Conservation (phyloP, 1,140 invertebrate genomes). For the Ctenoplectra terminalis region DNA sequence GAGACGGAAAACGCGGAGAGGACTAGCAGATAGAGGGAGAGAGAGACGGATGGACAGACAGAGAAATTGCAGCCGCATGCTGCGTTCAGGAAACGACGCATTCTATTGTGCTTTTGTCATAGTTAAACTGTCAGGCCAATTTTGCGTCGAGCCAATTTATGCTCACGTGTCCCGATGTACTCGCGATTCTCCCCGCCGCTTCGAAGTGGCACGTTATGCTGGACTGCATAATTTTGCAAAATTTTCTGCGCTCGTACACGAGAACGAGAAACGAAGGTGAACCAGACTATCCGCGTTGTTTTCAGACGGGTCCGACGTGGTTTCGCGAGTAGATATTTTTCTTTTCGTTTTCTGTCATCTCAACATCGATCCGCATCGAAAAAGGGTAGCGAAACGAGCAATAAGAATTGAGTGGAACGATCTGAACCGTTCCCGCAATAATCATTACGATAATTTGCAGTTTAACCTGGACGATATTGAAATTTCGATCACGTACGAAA, state of each 20-base stretch:
- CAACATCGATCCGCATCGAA: neutral
- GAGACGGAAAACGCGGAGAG: constrained; percentile 22
- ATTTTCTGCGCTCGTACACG: constrained; percentile 46
- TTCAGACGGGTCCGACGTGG: neutral
- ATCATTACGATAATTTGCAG: constrained; percentile 30
- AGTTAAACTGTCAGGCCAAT: constrained; percentile 82
- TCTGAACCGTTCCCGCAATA: neutral
- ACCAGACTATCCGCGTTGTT: constrained; percentile 4
- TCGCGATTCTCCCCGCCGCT: constrained; percentile 32
- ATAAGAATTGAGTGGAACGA: neutral
- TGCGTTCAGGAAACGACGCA: constrained; percentile 80
- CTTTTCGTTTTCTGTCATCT: neutral
- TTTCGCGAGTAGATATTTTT: neutral
- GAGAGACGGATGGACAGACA: constrained; percentile 59
- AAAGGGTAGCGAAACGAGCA: neutral
- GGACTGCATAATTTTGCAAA: constrained; percentile 59
- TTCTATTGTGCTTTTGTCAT: constrained; percentile 83
- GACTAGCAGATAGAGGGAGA: constrained; percentile 57
- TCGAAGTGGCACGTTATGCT: constrained; percentile 60
- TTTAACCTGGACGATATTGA: neutral
- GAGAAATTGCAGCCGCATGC: constrained; percentile 78
- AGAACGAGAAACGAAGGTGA: constrained; percentile 42
- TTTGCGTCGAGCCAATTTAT: constrained; percentile 76
- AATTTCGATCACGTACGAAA: constrained; percentile 34
- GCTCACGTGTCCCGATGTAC: constrained; percentile 62